These are phyloP conservation scores for Helobdella robusta DNA, from an alignment of 2,888 invertebrate genomes.

Conservation along the genomic window DNA sequence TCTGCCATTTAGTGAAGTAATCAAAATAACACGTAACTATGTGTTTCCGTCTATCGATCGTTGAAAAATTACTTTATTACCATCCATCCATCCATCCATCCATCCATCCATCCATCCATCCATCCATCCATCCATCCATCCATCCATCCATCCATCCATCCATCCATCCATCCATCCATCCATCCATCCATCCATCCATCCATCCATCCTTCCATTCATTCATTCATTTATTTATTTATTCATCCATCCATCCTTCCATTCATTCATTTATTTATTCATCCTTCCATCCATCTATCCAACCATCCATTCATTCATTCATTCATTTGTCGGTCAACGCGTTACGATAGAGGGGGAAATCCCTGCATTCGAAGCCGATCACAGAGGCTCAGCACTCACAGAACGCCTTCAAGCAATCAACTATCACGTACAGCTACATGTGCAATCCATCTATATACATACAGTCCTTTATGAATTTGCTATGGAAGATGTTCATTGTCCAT, in stretches of 20 bases:
- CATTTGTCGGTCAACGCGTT: slow-evolving; percentile 15
- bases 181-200: slow-evolving; percentile 20
- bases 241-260: slow-evolving; percentile 18
- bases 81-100: slow-evolving; percentile 17
- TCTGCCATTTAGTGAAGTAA: too few species aligned
- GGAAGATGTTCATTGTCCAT: too few species aligned
- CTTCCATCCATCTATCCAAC: slow-evolving; percentile 15
- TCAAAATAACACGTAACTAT: too few species aligned
- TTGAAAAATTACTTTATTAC: too few species aligned
- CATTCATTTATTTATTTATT: slow-evolving; percentile 13
- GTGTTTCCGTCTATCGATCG: too few species aligned
- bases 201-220: slow-evolving; percentile 16
- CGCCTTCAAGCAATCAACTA: too few species aligned
- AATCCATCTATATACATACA: too few species aligned
- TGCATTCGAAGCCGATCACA: too few species aligned
- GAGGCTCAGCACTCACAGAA: too few species aligned
- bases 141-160: slow-evolving; percentile 13
- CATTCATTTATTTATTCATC: slow-evolving; percentile 7
- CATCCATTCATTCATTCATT: slow-evolving; percentile 15
- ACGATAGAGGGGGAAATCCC: too few species aligned
- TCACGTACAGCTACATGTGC: too few species aligned
- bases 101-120: slow-evolving; percentile 10
- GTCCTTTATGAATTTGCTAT: too few species aligned
- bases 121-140: slow-evolving; percentile 15
- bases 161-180: slow-evolving; percentile 17